Conservation (phyloP, 2,113 vertebrate species). For the Cromileptes altivelis region DNA sequence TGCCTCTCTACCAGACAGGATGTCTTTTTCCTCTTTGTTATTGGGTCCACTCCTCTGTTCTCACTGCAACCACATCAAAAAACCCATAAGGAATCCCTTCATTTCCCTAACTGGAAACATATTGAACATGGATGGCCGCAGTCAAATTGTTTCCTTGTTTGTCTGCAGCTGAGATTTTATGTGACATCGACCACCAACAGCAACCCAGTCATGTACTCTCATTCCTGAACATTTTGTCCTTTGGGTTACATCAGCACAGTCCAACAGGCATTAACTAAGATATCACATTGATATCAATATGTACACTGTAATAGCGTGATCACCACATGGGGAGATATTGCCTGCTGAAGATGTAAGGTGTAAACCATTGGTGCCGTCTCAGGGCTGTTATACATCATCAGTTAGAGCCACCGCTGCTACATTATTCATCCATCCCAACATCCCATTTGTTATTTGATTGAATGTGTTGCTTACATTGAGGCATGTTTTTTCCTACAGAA, state of each 20-base stretch:
- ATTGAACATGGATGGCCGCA: conserved; percentile 6
- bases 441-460: conserved; percentile 36
- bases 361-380: conserved; percentile 26
- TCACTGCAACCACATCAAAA: conserved; percentile 7
- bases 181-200: conserved; percentile 1
- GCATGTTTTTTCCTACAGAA: conserved; percentile 35
- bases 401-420: conserved; percentile 9
- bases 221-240: conserved; percentile 31
- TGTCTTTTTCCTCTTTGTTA: not conserved
- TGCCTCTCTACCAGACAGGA: not conserved
- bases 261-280: not conserved
- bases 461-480: conserved; percentile 38
- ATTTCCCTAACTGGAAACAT: conserved; percentile 29
- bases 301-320: conserved; percentile 13
- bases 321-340: conserved; percentile 17
- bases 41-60: conserved; percentile 5
- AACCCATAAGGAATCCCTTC: conserved; percentile 1
- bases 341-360: conserved; percentile 1
- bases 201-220: not conserved
- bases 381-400: conserved; percentile 14
- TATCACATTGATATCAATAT: not conserved
- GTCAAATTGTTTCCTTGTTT: conserved; percentile 38
- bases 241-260: not conserved
- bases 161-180: conserved; percentile 27
- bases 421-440: conserved; percentile 36